A percentile compares a stretch with the other conserved stretches of the same genome.
phyloP scores from a whole-genome alignment of 2,888 invertebrate genomes.

The Falcaria lacertinaria region DNA sequence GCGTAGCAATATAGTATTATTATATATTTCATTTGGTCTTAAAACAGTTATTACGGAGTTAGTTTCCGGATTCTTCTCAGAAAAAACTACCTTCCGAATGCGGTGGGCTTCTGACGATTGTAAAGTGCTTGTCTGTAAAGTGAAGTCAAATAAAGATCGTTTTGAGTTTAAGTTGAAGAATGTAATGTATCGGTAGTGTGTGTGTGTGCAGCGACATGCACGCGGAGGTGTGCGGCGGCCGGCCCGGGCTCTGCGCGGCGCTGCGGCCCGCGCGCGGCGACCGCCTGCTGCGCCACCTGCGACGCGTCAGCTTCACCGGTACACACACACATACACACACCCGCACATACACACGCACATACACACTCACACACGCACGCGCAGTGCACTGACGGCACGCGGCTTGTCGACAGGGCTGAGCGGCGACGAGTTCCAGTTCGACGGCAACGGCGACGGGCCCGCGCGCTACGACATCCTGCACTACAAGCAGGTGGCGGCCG shows the following conservation, averaged over 20 bases:
- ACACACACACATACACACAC: constrained; percentile 8
- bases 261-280: constrained; percentile 95
- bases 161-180: too few species aligned
- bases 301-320: constrained; percentile 94
- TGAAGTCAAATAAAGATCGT: too few species aligned
- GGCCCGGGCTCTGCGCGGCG: constrained; percentile 88
- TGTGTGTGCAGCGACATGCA: constrained; percentile 88
- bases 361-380: constrained; percentile 8
- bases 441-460: constrained; percentile 93
- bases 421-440: constrained; percentile 93
- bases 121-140: too few species aligned
- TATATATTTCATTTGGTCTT: too few species aligned
- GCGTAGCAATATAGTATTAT: too few species aligned
- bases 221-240: constrained; percentile 85
- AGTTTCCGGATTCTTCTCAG: too few species aligned
- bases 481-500: constrained; percentile 89
- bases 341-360: constrained; percentile 36
- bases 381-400: too few species aligned
- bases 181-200: too few species aligned
- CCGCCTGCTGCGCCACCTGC: constrained; percentile 88
- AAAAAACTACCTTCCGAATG: too few species aligned
- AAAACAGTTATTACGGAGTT: too few species aligned
- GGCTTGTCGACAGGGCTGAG: constrained; percentile 91
- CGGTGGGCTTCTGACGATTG: too few species aligned
- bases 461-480: constrained; percentile 97